Percentiles rank a stretch among this genome's conserved stretches.
Conservation (phyloP, 2,113 vertebrate species). For the Nothobranchius kuhntae region DNA sequence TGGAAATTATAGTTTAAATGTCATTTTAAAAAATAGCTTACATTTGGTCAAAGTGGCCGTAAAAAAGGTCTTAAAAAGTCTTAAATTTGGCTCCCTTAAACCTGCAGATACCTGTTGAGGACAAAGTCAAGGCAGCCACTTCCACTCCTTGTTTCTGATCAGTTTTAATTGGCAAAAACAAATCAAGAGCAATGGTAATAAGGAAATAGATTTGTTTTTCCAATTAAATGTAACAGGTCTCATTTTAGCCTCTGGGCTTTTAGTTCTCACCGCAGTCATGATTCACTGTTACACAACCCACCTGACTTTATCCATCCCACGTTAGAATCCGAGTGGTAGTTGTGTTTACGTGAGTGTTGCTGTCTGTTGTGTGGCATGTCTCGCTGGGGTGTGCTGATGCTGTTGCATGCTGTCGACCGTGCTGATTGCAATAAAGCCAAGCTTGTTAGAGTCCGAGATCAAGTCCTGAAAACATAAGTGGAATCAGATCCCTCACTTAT, state of each 20-base stretch:
- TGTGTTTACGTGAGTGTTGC: constrained; percentile 30
- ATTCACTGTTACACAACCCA: constrained; percentile 1
- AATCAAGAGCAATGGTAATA: too few species aligned
- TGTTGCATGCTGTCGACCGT: constrained; percentile 65
- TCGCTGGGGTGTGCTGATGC: constrained; percentile 59
- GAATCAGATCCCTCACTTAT: too few species aligned
- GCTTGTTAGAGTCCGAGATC: constrained; percentile 55
- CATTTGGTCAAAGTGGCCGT: too few species aligned
- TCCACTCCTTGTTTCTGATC: not conserved
- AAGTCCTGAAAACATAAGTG: not conserved
- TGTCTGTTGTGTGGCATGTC: constrained; percentile 54
- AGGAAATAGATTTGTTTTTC: not conserved
- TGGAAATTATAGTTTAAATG: too few species aligned
- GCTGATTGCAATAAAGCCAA: constrained; percentile 40
- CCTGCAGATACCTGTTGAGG: constrained; percentile 10
- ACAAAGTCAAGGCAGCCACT: constrained; percentile 53
- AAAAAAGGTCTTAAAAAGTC: too few species aligned
- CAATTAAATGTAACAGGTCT: not conserved
- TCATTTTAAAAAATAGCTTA: too few species aligned
- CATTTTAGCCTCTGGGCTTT: not conserved
- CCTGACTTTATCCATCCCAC: constrained; percentile 57
- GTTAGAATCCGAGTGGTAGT: constrained; percentile 18
- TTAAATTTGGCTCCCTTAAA: too few species aligned
- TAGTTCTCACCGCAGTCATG: not conserved
- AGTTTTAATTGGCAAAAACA: not conserved